phyloP scores from a whole-genome alignment of 2,797 vertebrate species.

The Myotis daubentonii region DNA sequence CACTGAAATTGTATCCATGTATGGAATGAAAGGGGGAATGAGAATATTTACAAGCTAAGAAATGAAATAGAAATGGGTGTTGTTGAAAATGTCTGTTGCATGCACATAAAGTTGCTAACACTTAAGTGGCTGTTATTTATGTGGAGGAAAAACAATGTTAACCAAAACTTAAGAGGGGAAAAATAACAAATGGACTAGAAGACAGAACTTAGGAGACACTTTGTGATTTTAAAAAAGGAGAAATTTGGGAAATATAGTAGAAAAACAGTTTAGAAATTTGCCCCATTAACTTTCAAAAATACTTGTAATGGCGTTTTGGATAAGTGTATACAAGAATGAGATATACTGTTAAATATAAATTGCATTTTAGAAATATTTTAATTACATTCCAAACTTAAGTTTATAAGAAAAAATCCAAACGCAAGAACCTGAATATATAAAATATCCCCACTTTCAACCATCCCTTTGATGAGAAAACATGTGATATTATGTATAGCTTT shows the following conservation, averaged over 20 bases:
- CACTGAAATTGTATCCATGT: not conserved
- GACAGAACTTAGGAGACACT: not conserved
- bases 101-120: not conserved
- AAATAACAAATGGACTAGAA: not conserved
- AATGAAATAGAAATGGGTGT: not conserved
- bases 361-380: not conserved
- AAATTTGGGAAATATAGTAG: not conserved
- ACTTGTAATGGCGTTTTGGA: not conserved
- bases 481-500: not conserved
- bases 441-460: not conserved
- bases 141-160: not conserved
- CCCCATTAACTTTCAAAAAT: not conserved
- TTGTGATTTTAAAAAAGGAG: not conserved
- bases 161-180: not conserved
- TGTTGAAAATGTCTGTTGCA: not conserved
- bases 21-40: not conserved
- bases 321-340: not conserved
- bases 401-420: not conserved
- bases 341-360: not conserved
- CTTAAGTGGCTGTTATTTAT: not conserved
- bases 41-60: not conserved
- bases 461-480: not conserved
- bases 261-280: constrained; percentile 1
- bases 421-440: not conserved
- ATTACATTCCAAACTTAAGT: not conserved